A percentile compares a stretch with the other conserved stretches of the same genome.
Evolutionary conservation across 2,888 invertebrate genomes (phyloP).

Genomic region (Odontocolon sp.): DNA sequence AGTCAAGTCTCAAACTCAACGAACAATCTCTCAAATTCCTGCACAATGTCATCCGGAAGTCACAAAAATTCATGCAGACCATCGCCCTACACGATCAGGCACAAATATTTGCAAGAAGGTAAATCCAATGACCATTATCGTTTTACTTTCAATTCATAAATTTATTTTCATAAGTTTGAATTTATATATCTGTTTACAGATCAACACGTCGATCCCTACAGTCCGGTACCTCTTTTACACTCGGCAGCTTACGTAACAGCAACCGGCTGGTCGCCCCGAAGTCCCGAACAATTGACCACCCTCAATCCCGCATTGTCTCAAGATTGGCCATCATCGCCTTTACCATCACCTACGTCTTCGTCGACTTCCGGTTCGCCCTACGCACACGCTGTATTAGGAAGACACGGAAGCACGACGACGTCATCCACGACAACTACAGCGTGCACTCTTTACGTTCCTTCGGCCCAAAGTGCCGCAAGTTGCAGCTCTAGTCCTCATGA

Average conservation of each 20-base stretch:
- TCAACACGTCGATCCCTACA: conserved; percentile 76
- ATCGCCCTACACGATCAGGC: conserved; percentile 77
- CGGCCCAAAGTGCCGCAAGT: conserved; percentile 62
- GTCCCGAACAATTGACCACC: conserved; percentile 73
- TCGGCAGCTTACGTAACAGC: conserved; percentile 77
- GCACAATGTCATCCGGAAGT: conserved; percentile 71
- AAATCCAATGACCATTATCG: conserved; percentile 23
- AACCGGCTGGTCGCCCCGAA: conserved; percentile 77
- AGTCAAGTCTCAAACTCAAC: conserved; percentile 73
- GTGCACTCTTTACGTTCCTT: conserved; percentile 76
- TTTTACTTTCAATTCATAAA: background rate
- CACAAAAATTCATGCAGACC: conserved; percentile 77
- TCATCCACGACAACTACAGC: conserved; percentile 71
- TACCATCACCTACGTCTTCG: conserved; percentile 76
- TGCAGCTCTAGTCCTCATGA: conserved; percentile 69
- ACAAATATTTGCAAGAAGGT: conserved; percentile 79
- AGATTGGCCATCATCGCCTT: conserved; percentile 78
- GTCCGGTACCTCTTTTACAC: conserved; percentile 76
- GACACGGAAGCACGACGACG: conserved; percentile 61
- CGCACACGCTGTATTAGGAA: conserved; percentile 60
- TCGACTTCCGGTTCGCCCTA: conserved; percentile 70
- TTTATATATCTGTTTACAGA: conserved; percentile 49
- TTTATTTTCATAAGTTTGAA: background rate
- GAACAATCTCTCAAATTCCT: conserved; percentile 73
- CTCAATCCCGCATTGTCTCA: conserved; percentile 67